Percentiles rank a stretch among this genome's conserved stretches.
Evolutionary conservation across 1,140 invertebrate species (phyloP).

Genomic region (Zeugodacus cucurbitae): DNA sequence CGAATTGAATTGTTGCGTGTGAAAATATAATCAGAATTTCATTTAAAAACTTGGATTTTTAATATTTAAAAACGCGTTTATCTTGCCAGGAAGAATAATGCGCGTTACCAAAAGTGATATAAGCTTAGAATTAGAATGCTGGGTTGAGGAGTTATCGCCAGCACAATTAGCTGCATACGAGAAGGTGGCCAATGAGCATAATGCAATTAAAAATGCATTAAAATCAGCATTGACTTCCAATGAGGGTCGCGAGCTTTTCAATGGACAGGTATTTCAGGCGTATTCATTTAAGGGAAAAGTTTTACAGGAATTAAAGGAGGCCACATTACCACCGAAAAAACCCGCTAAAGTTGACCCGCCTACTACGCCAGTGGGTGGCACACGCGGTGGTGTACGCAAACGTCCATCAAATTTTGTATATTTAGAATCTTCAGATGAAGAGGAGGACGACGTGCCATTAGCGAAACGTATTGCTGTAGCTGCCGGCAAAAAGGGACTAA

Average conservation of each 20-base stretch:
- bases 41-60: neutral
- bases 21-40: neutral
- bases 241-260: slow-evolving; percentile 72
- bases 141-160: slow-evolving; percentile 75
- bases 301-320: slow-evolving; percentile 61
- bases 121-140: slow-evolving; percentile 73
- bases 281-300: slow-evolving; percentile 66
- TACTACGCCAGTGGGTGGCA: neutral
- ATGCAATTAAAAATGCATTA: slow-evolving; percentile 70
- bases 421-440: slow-evolving; percentile 62
- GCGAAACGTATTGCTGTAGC: slow-evolving; percentile 61
- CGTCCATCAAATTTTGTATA: slow-evolving; percentile 56
- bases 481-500: slow-evolving; percentile 52
- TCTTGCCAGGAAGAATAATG: slow-evolving; percentile 45
- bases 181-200: slow-evolving; percentile 71
- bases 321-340: slow-evolving; percentile 69
- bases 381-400: slow-evolving; percentile 46
- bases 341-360: slow-evolving; percentile 47
- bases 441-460: slow-evolving; percentile 63
- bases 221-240: slow-evolving; percentile 70
- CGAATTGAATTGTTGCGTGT: neutral
- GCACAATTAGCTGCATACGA: slow-evolving; percentile 70
- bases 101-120: slow-evolving; percentile 62
- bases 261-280: slow-evolving; percentile 71
- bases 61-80: neutral